Base-by-base conservation (phyloP, 2,797 vertebrate species). In the Manis javanica region DNA sequence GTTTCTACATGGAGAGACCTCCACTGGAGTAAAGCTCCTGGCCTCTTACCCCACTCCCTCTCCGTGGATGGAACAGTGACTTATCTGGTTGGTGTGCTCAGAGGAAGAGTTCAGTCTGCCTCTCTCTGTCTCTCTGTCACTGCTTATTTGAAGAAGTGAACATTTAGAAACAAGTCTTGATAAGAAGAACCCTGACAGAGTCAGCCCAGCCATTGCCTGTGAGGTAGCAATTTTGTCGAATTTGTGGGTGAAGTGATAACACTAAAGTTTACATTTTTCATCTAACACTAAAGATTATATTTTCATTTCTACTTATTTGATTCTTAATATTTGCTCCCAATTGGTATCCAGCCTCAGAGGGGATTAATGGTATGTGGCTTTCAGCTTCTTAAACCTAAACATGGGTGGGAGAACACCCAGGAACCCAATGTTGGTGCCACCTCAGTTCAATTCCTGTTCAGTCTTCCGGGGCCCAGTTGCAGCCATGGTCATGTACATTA, bases 291-390 rank as follows among this genome's bases (percentile, higher is more conserved):
- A 78, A 68, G 12, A 34, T 12, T 14, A 63, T 46, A 53, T 39
- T 63, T 49, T 74, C 2, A 64, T 66, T 93, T 96, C 46, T 85
- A 55, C 69, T 66, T 82, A 83, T 21, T 64, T 46, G 59, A 46
- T 51, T 53, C 16, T 7, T 68, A 79, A 18, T n/a, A 31, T 68
- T 79, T 92, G 79, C 51, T 90, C 18, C 5, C 5, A 3, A 2
- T 15, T 46, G 4, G 4, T 57, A 91, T 78, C 34, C 16, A 75
- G 66, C 49, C 8, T 77, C 49, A 55, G 49, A 82, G 53, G 16
- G 7, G 29, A 18, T 10, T 39, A 78, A 24, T 2, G 2, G 8
- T 37, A 0, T 15, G 26, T 66, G 18, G 8, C 55, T 85, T 57
- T 87, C 29, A 72, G 9, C 14, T 55, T 14, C 19, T 15, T 74